A percentile compares a stretch with the other conserved stretches of the same genome.
Conservation (phyloP, 2,888 invertebrate genomes). For the Sussaba pulchella region DNA sequence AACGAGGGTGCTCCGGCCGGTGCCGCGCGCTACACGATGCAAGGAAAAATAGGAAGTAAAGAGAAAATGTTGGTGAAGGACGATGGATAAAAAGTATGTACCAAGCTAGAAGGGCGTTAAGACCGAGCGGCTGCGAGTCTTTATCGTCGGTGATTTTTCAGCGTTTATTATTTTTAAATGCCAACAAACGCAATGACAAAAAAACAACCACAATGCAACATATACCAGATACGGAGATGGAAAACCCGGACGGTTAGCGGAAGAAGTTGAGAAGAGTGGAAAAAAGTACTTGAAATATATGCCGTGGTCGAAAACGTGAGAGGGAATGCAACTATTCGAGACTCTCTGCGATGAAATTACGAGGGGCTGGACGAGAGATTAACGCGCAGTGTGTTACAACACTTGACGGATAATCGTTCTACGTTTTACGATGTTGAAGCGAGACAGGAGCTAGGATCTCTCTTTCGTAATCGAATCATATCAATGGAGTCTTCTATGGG, state of each 20-base stretch:
- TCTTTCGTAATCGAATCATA: conserved; percentile 43
- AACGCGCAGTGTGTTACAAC: conserved; percentile 21
- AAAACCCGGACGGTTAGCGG: too few relatives aligned
- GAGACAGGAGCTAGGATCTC: background rate
- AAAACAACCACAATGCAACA: background rate
- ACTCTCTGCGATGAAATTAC: background rate
- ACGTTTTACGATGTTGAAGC: background rate
- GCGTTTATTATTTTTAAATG: conserved; percentile 22
- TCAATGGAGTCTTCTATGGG: conserved; percentile 31
- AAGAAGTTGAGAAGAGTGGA: background rate
- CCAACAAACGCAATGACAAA: background rate
- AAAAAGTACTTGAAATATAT: background rate
- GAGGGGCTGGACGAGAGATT: background rate
- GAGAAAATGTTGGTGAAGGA: background rate
- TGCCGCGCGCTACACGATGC: background rate
- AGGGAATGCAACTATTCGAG: background rate
- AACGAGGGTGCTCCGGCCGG: conserved; percentile 29
- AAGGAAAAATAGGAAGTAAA: conserved; percentile 3
- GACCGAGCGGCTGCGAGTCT: background rate
- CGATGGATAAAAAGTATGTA: background rate
- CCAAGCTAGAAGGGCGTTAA: background rate
- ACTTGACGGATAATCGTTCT: conserved; percentile 25
- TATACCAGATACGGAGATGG: too few relatives aligned
- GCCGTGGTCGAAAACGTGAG: background rate
- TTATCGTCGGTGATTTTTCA: conserved; percentile 20